Base-by-base conservation (phyloP, 2,797 vertebrate genomes). In the Orientallactaga sibirica region DNA sequence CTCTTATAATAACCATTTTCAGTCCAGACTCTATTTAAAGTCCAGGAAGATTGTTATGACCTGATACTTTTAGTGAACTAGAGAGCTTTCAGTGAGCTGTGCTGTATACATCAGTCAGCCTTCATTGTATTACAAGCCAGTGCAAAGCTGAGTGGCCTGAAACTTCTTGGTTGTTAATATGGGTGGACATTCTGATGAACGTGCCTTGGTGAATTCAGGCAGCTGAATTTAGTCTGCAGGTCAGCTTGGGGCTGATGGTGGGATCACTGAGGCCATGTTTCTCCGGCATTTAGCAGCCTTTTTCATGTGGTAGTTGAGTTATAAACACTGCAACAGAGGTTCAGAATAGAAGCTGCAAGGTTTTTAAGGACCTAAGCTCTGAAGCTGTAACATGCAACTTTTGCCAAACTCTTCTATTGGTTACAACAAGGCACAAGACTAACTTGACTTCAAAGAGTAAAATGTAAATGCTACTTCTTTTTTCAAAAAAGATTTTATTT, bases 101-200 rank as follows among this genome's bases (percentile, higher is more conserved):
- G 24, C 29, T 55, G 24, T 71, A 12, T 78, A 10, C 76, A 29
- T 87, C 25, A 64, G 29, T 66, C 24, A 61, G 37, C 5, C 43
- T 95, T 93, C 68, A 55, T 12, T 92, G 10, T n/a, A 4, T 76
- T 88, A 73, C 70, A 85, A 95, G 27, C 20, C 61, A 62, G 18
- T 27, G 24, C 20, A 88, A 78, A 71, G 66, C 25, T 86, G 24
- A 37, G 41, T 75, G 20, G n/a, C 24, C 16, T 58, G 12, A 58
- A 81, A 37, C n/a, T 81, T 67, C 16, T 10, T 55, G 68, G 52
- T 88, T 64, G 70, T 12, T 83, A 55, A 82, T 73, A 1, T 6
- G 3, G 66, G 80, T 14, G 4, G 27, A 37, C 22, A 19, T 68
- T 78, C 11, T 27, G 27, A 33, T 22, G 33, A 84, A 58, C n/a